A percentile compares a stretch with the other conserved stretches of the same genome.
These are phyloP conservation scores for Paramisgurnus dabryanus DNA, from an alignment of 2,113 vertebrate genomes.

Conservation along the genomic window DNA sequence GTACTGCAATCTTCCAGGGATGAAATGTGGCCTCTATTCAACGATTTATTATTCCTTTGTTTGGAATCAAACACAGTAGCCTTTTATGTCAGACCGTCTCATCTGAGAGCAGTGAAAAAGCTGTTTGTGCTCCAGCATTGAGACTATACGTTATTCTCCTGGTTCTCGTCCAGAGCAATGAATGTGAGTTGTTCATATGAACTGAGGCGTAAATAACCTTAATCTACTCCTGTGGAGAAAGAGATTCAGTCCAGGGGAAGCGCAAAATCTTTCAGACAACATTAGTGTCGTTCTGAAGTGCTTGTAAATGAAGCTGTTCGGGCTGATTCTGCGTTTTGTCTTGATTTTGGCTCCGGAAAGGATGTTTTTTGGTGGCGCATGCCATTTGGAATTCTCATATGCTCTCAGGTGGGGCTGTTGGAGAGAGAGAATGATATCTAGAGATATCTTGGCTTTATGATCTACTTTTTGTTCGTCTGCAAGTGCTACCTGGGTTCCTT, in stretches of 20 bases:
- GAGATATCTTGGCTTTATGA: not conserved
- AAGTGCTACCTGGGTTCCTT: not conserved
- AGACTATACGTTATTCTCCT: slow-evolving; percentile 21
- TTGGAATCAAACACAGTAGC: slow-evolving; percentile 31
- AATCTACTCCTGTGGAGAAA: slow-evolving; percentile 46
- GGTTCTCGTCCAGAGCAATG: slow-evolving; percentile 33
- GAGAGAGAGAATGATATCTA: not conserved
- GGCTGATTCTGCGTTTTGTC: not conserved
- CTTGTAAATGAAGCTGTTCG: slow-evolving; percentile 17
- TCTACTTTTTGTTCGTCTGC: not conserved
- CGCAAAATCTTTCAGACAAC: slow-evolving; percentile 1
- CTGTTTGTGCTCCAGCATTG: slow-evolving; percentile 3
- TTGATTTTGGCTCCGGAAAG: not conserved
- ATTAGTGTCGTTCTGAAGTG: slow-evolving; percentile 4
- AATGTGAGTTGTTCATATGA: slow-evolving; percentile 48
- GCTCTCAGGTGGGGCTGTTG: not conserved
- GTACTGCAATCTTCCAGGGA: too few species aligned
- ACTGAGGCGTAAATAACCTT: slow-evolving; percentile 39
- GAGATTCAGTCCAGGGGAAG: slow-evolving; percentile 19
- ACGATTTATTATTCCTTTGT: slow-evolving; percentile 29
- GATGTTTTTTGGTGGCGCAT: not conserved
- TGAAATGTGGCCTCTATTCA: slow-evolving; percentile 1
- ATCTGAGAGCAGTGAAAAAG: not conserved
- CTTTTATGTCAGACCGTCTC: not conserved
- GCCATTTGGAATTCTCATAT: not conserved